A percentile compares a stretch with the other conserved stretches of the same genome.
phyloP scores from a whole-genome alignment of 2,888 invertebrate species.

The Malthinus flaveolus region DNA sequence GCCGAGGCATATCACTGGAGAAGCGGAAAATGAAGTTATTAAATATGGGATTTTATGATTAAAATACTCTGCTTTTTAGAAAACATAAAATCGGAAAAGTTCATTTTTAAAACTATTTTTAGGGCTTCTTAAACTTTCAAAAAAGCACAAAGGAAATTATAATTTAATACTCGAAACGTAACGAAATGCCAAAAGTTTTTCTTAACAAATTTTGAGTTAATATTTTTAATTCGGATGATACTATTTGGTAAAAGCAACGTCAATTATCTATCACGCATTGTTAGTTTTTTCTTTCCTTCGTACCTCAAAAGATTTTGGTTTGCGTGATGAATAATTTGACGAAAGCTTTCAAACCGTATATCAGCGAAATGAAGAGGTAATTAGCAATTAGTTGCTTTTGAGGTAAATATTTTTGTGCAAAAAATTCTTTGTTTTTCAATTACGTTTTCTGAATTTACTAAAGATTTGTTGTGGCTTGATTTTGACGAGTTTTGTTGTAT shows the following conservation, averaged over 20 bases:
- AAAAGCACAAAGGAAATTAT: background rate
- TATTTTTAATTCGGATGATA: no score
- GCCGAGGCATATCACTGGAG: slow-evolving; percentile 5
- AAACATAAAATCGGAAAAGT: background rate
- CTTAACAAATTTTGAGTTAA: no score
- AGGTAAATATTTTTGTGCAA: no score
- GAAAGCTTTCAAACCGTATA: background rate
- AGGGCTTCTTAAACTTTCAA: no score
- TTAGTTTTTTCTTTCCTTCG: background rate
- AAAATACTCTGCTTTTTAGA: slow-evolving; percentile 14
- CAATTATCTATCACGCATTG: no score
- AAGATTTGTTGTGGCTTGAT: no score
- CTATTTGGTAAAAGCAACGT: no score
- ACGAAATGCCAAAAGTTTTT: no score
- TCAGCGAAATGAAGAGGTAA: background rate
- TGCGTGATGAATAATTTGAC: slow-evolving; percentile 6
- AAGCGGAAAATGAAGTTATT: slow-evolving; percentile 20
- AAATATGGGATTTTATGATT: slow-evolving; percentile 18
- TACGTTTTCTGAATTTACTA: no score
- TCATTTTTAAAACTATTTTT: no score
- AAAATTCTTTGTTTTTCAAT: no score
- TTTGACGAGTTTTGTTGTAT: no score
- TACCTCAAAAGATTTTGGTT: background rate
- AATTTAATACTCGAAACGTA: background rate
- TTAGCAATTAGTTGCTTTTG: background rate